Evolutionary conservation across 2,888 invertebrate genomes (phyloP).

Genomic region (Molorchus minor): DNA sequence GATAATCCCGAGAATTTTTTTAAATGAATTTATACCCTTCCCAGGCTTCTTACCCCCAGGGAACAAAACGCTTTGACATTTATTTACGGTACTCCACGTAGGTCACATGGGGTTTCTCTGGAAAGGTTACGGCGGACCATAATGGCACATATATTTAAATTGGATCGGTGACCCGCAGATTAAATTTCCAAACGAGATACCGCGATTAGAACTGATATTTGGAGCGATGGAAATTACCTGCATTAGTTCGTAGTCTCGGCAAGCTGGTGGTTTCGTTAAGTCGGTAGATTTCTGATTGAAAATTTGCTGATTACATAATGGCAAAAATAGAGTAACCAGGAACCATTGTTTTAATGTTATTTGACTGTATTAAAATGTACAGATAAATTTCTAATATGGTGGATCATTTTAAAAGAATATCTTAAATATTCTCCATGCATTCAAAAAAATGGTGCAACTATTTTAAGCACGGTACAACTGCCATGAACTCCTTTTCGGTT

Average conservation of each 20-base stretch:
- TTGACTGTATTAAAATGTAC: no score
- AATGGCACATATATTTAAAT: slow-evolving; percentile 45
- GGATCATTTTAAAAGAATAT: no score
- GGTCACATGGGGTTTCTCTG: slow-evolving; percentile 7
- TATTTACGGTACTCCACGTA: slow-evolving; percentile 11
- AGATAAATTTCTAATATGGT: no score
- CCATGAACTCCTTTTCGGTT: no score
- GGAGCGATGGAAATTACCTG: slow-evolving; percentile 27
- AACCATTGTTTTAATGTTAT: no score
- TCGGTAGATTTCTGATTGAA: no score
- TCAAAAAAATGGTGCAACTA: no score
- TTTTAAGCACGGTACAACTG: no score
- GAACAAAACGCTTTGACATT: not conserved
- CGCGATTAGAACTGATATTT: slow-evolving; percentile 36
- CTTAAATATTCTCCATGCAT: no score
- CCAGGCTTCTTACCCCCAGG: not conserved
- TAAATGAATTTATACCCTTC: no score
- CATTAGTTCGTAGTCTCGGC: slow-evolving; percentile 15
- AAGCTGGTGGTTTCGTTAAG: not conserved
- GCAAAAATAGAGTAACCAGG: no score
- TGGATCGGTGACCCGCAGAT: slow-evolving; percentile 46
- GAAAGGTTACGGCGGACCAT: slow-evolving; percentile 14
- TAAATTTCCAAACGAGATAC: slow-evolving; percentile 43
- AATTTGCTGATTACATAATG: no score
- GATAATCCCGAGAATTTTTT: not conserved